A percentile compares a stretch with the other conserved stretches of the same genome.
phyloP scores from a whole-genome alignment of 2,888 invertebrate genomes.

The Drosophila limbata region DNA sequence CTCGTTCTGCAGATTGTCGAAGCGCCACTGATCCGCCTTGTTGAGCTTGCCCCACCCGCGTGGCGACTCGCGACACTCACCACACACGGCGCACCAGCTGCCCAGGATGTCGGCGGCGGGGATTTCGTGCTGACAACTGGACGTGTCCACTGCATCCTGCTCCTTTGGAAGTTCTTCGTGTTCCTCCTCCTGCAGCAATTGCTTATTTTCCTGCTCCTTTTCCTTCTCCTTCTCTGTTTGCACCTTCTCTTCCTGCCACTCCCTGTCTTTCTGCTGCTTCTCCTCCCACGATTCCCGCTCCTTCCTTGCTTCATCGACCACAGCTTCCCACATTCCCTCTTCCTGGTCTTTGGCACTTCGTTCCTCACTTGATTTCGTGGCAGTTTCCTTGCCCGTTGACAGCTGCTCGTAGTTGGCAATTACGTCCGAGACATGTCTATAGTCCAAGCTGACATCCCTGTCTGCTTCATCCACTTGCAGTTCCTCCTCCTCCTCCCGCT shows the following conservation, averaged over 20 bases:
- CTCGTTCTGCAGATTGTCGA: conserved; percentile 68
- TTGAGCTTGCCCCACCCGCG: conserved; percentile 69
- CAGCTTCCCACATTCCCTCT: neutral
- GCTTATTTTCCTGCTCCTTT: neutral
- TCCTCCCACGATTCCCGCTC: conserved; percentile 1
- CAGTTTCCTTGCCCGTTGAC: conserved; percentile 34
- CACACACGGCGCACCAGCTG: conserved; percentile 60
- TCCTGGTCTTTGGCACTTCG: conserved; percentile 5
- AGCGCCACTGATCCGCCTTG: conserved; percentile 75
- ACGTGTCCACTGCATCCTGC: neutral
- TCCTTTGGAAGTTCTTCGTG: neutral
- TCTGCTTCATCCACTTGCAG: conserved; percentile 11
- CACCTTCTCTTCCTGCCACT: neutral
- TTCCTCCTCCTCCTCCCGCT: neutral
- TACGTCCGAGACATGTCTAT: conserved; percentile 70
- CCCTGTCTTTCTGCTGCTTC: neutral
- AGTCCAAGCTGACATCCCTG: conserved; percentile 43
- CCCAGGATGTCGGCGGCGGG: conserved; percentile 17
- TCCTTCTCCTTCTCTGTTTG: neutral
- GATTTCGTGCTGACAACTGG: conserved; percentile 15
- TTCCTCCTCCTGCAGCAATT: conserved; percentile 8
- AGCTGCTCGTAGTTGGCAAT: conserved; percentile 79
- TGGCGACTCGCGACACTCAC: conserved; percentile 64
- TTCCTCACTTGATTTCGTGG: neutral
- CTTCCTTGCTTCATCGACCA: neutral